These are phyloP conservation scores for Onchidella celtica DNA, from an alignment of 2,888 invertebrate genomes.

Conservation along the genomic window DNA sequence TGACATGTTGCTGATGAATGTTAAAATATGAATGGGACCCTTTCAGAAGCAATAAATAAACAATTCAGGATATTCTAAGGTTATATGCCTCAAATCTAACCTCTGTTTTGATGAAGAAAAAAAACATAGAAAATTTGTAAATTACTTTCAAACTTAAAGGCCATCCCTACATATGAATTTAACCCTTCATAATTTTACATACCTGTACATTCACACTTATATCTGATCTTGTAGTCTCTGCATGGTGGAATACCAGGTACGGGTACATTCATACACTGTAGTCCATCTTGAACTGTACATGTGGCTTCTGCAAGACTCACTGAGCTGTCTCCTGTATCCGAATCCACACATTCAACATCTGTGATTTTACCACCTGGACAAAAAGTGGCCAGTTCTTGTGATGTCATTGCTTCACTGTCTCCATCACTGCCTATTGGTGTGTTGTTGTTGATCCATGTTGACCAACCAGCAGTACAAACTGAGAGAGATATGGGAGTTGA, in stretches of 20 bases:
- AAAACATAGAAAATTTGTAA: too few relatives aligned
- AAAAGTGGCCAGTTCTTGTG: conserved; percentile 58
- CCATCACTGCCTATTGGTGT: conserved; percentile 60
- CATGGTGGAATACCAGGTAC: too few relatives aligned
- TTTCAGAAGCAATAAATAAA: too few relatives aligned
- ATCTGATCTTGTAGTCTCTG: conserved; percentile 68
- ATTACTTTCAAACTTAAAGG: too few relatives aligned
- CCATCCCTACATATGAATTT: too few relatives aligned
- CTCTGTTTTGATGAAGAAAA: too few relatives aligned
- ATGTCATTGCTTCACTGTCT: conserved; percentile 62
- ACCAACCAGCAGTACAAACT: conserved; percentile 57
- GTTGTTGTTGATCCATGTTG: conserved; percentile 66
- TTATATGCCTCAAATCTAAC: too few relatives aligned
- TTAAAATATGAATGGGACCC: too few relatives aligned
- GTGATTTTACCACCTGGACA: conserved; percentile 67
- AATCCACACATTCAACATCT: conserved; percentile 68
- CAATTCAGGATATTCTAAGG: too few relatives aligned
- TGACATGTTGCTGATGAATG: too few relatives aligned
- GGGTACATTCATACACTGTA: too few relatives aligned
- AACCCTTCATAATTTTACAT: too few relatives aligned
- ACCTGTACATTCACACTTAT: conserved; percentile 69
- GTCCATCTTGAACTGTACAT: conserved; percentile 84
- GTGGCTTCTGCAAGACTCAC: conserved; percentile 62
- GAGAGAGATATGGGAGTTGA: neutral
- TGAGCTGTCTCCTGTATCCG: conserved; percentile 57